Percentiles rank a stretch among this genome's conserved stretches.
These are phyloP conservation scores for Grammomys surdaster DNA, from an alignment of 2,113 vertebrate species.

Conservation along the genomic window DNA sequence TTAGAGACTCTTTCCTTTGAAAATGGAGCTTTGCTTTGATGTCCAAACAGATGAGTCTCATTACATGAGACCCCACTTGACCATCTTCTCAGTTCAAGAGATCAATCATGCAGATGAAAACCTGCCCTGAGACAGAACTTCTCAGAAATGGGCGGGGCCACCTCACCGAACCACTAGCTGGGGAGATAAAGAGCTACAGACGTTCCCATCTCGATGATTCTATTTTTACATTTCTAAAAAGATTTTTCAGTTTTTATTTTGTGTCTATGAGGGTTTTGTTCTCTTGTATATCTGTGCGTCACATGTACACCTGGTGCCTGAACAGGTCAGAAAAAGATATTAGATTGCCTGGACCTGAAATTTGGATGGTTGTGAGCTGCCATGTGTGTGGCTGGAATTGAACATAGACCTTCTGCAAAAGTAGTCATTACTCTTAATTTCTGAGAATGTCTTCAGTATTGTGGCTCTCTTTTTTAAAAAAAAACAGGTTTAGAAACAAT, in stretches of 20 bases:
- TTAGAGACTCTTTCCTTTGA: constrained; percentile 27
- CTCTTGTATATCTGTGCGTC: not conserved
- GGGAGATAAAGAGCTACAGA: not conserved
- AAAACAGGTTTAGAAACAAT: not conserved
- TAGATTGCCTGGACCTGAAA: not conserved
- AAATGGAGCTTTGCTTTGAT: constrained; percentile 41
- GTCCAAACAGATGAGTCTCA: constrained; percentile 3
- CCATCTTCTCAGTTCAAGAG: constrained; percentile 42
- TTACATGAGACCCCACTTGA: not conserved
- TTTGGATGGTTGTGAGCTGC: too few species aligned
- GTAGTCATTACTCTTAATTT: not conserved
- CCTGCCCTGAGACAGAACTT: not conserved
- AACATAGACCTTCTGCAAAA: not conserved
- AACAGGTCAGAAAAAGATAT: not conserved
- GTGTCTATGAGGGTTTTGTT: not conserved
- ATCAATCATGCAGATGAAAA: not conserved
- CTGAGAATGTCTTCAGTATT: not conserved
- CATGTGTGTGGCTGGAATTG: not conserved
- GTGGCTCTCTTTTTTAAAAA: too few species aligned
- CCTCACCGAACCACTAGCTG: not conserved
- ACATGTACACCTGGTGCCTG: not conserved
- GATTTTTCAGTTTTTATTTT: not conserved
- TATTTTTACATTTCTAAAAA: not conserved
- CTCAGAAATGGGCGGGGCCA: not conserved
- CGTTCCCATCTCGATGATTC: not conserved